Conservation (phyloP, 2,888 invertebrate species). For the Noctuana brunneofusca region DNA sequence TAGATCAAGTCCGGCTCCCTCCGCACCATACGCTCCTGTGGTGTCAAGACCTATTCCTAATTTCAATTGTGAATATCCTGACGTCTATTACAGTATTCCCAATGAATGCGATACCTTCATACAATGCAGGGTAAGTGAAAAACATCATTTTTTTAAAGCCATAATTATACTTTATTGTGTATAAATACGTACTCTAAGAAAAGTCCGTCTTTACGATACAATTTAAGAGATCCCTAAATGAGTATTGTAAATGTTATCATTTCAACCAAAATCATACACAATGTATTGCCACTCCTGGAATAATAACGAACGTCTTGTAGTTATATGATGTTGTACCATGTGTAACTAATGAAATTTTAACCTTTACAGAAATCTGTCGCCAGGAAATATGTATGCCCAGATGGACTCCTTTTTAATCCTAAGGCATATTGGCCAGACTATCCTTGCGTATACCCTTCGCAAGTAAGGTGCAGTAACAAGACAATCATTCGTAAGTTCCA, state of each 20-base stretch:
- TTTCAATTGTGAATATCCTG: slow-evolving; percentile 49
- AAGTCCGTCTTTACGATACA: no score
- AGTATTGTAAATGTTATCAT: no score
- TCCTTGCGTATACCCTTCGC: slow-evolving; percentile 91
- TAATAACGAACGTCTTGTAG: no score
- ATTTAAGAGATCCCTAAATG: no score
- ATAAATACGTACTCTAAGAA: no score
- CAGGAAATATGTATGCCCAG: slow-evolving; percentile 88
- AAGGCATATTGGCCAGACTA: slow-evolving; percentile 84
- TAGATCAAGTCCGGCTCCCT: neutral
- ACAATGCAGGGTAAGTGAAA: slow-evolving; percentile 78
- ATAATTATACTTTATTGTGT: neutral
- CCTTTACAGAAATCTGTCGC: slow-evolving; percentile 23
- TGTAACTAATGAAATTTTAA: neutral
- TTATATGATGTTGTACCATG: no score
- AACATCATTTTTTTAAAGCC: neutral
- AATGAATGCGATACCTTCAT: slow-evolving; percentile 87
- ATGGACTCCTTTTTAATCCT: slow-evolving; percentile 90
- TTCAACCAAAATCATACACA: no score
- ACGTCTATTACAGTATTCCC: slow-evolving; percentile 66
- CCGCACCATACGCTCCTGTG: neutral
- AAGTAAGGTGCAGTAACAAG: slow-evolving; percentile 87
- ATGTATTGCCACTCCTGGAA: no score
- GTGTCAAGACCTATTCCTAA: neutral
- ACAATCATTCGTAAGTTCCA: slow-evolving; percentile 28